Conservation (phyloP, 2,113 vertebrate genomes). For the Aythya baeri region DNA sequence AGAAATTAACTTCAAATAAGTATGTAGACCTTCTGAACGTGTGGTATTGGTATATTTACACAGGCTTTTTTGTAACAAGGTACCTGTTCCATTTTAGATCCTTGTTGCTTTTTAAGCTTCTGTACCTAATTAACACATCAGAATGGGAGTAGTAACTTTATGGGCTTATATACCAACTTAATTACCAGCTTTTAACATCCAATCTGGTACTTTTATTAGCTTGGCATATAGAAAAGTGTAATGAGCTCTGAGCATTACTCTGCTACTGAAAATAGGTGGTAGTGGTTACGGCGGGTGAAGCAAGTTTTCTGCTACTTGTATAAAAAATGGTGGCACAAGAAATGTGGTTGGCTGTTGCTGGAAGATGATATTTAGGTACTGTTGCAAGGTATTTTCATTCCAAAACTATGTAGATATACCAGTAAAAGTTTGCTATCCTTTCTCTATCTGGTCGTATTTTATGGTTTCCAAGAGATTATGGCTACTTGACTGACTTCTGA, state of each 20-base stretch:
- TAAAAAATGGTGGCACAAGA: neutral
- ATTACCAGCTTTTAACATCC: constrained; percentile 13
- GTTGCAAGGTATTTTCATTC: neutral
- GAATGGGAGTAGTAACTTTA: neutral
- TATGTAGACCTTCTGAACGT: neutral
- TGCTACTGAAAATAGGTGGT: neutral
- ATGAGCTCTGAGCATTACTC: neutral
- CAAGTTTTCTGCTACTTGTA: neutral
- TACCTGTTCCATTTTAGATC: neutral
- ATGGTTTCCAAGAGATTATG: neutral
- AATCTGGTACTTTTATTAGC: constrained; percentile 9
- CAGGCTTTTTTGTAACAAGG: neutral
- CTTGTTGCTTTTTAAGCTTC: neutral
- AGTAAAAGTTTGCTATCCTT: neutral
- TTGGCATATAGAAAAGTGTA: neutral
- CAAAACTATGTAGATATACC: neutral
- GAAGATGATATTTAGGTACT: neutral
- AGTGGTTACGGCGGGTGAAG: neutral
- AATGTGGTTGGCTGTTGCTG: neutral
- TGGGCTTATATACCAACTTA: neutral
- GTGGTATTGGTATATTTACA: neutral
- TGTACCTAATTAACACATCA: neutral
- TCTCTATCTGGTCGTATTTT: neutral
- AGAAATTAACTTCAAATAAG: neutral
- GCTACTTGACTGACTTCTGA: neutral